Base-by-base conservation (phyloP, 2,113 vertebrate species). In the Merops nubicus region DNA sequence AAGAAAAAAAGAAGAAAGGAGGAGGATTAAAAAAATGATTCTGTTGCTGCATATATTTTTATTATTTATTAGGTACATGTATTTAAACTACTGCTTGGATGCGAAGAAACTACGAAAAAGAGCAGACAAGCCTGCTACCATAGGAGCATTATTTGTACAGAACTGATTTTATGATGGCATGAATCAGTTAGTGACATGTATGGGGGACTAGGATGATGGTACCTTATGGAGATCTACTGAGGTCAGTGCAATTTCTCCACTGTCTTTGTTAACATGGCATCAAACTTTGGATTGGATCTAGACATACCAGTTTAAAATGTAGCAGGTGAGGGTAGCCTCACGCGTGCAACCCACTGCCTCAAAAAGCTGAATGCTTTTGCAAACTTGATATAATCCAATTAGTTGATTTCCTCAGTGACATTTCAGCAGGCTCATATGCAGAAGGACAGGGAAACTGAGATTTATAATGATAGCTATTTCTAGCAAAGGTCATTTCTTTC, bases 401-500 rank as follows among this genome's bases (percentile, higher is more conserved):
- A 86, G 78, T 47, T 77, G 45, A 77, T 93, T 70, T 91, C 68
- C 90, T 95, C 68, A 10, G 85, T 86, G 92, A 92, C 83, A 94
- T 96, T 95, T 96, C 85, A 91, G 72, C 79, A 88, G 85, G 85
- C 72, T 91, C 59, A 11, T 43, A 45, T 29, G 51, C 38, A 40
- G 85, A 47, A 81, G 82, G 68, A 70, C 9, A 25, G 53, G 68
- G 51, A 92, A 94, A 77, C 50, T 21, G 70, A 93, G 75, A 96
- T 92, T 88, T 93, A 88, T 78, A 77, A 57, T 21, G 64, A 70
- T 51, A 92, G 88, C 85, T 95, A 92, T 96, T 97, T 81, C 85
- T 81, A 91, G 96, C 88, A 97, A 97, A 97, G 93, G 96, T 96
- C 83, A 93, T 75, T 80, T 56, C 59, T 88, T 92, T 90, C 70